These are phyloP conservation scores for Leucoma salicis DNA, from an alignment of 2,888 invertebrate species.

Conservation along the genomic window DNA sequence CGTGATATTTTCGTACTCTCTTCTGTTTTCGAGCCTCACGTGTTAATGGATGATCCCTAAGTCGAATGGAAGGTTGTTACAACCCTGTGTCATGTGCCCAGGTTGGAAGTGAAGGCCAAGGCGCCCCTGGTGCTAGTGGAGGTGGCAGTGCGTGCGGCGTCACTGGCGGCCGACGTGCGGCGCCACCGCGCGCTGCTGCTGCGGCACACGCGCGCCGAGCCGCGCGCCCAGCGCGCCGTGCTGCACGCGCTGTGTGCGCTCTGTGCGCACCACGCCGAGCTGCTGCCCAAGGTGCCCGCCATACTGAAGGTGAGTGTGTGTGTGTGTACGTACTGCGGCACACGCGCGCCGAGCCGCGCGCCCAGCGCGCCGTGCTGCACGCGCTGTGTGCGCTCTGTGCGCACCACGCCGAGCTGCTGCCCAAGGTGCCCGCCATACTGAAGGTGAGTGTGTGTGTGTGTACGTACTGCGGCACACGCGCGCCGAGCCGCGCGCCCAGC, in stretches of 20 bases:
- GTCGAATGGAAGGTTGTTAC: no score
- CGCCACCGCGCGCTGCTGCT: slow-evolving; percentile 87
- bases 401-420: slow-evolving; percentile 89
- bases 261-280: slow-evolving; percentile 88
- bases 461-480: no score
- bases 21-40: no score
- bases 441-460: no score
- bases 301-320: slow-evolving; percentile 85
- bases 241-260: slow-evolving; percentile 97
- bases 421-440: slow-evolving; percentile 92
- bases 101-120: slow-evolving; percentile 95
- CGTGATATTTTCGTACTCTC: no score
- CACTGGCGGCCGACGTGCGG: slow-evolving; percentile 86
- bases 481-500: slow-evolving; percentile 2
- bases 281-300: slow-evolving; percentile 94
- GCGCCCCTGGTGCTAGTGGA: slow-evolving; percentile 97
- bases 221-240: slow-evolving; percentile 94
- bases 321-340: no score
- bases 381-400: slow-evolving; percentile 96
- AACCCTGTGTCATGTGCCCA: slow-evolving; percentile 52
- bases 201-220: slow-evolving; percentile 79
- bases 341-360: slow-evolving; percentile 81
- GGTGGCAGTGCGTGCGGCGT: slow-evolving; percentile 88
- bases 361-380: slow-evolving; percentile 95
- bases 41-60: no score